These are phyloP conservation scores for Drosophila pseudoobscura DNA, from an alignment of 1,140 invertebrate genomes.

Conservation along the genomic window DNA sequence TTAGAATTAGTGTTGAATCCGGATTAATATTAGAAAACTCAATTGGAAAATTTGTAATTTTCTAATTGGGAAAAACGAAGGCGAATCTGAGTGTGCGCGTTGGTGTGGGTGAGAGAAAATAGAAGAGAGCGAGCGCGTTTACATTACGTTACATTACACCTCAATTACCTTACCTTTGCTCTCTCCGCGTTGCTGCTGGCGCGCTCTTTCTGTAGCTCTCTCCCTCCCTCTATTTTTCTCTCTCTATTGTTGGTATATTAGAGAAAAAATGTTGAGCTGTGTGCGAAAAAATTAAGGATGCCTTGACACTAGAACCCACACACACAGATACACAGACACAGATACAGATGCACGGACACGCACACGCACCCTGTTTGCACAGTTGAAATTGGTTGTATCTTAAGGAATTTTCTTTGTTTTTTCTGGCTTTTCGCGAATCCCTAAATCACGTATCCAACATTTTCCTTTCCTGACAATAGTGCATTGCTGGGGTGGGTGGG, in stretches of 20 bases:
- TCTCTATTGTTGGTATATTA: conserved; percentile 71
- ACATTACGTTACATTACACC: conserved; percentile 56
- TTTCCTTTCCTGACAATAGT: conserved; percentile 15
- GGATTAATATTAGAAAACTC: neutral
- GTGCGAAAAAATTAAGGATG: conserved; percentile 71
- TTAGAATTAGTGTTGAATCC: too few species aligned
- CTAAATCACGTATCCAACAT: conserved; percentile 45
- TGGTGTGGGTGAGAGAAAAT: conserved; percentile 8
- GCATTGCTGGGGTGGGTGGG: conserved; percentile 23
- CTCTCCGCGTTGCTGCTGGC: conserved; percentile 23
- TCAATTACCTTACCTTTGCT: conserved; percentile 58
- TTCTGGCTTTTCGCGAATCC: conserved; percentile 30
- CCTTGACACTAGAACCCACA: conserved; percentile 34
- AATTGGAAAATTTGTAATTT: conserved; percentile 49
- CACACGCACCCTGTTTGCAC: conserved; percentile 67
- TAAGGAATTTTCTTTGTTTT: conserved; percentile 37
- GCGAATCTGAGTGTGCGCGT: neutral
- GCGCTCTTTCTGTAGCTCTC: conserved; percentile 22
- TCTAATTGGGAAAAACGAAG: conserved; percentile 51
- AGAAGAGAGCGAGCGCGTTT: conserved; percentile 23
- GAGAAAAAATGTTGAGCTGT: conserved; percentile 59
- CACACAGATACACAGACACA: conserved; percentile 51
- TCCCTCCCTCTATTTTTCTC: conserved; percentile 40
- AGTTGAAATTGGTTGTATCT: conserved; percentile 67
- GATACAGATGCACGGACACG: conserved; percentile 43